phyloP scores from a whole-genome alignment of 2,797 vertebrate species.

The Parauchenoglanis punctatus region DNA sequence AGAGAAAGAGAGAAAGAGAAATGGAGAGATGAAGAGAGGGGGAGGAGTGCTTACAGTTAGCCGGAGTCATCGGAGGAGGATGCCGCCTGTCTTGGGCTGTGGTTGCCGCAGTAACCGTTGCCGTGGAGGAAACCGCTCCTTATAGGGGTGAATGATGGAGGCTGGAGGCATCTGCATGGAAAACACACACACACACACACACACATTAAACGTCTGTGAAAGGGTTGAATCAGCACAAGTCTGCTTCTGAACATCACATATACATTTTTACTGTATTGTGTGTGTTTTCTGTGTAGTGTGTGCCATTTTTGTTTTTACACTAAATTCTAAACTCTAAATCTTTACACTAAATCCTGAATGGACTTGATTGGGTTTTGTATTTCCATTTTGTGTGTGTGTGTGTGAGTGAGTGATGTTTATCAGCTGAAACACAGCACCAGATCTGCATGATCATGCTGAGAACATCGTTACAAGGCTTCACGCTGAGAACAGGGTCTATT shows the following conservation, averaged over 20 bases:
- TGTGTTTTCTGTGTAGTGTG: neutral
- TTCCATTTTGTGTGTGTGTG: neutral
- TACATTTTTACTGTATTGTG: neutral
- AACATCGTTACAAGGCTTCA: slow-evolving; percentile 25
- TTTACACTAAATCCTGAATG: neutral
- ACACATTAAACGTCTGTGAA: neutral
- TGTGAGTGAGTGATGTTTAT: neutral
- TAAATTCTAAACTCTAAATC: neutral
- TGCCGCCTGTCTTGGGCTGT: slow-evolving; percentile 44
- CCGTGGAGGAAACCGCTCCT: slow-evolving; percentile 49
- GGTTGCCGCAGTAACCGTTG: slow-evolving; percentile 58
- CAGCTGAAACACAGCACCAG: neutral
- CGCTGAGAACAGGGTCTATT: slow-evolving; percentile 27
- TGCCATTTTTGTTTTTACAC: neutral
- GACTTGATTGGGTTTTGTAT: neutral
- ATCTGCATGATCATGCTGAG: neutral
- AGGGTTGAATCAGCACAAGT: slow-evolving; percentile 44
- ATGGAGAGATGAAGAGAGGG: slow-evolving; percentile 26
- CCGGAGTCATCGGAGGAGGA: slow-evolving; percentile 49
- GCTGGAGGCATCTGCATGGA: slow-evolving; percentile 42
- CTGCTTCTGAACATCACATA: neutral
- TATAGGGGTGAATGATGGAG: slow-evolving; percentile 50
- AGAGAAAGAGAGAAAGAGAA: slow-evolving; percentile 21
- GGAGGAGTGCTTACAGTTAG: slow-evolving; percentile 44
- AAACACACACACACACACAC: neutral